These are phyloP conservation scores for Schizopygopsis pylzovi DNA, from an alignment of 2,797 vertebrate genomes.

Conservation along the genomic window DNA sequence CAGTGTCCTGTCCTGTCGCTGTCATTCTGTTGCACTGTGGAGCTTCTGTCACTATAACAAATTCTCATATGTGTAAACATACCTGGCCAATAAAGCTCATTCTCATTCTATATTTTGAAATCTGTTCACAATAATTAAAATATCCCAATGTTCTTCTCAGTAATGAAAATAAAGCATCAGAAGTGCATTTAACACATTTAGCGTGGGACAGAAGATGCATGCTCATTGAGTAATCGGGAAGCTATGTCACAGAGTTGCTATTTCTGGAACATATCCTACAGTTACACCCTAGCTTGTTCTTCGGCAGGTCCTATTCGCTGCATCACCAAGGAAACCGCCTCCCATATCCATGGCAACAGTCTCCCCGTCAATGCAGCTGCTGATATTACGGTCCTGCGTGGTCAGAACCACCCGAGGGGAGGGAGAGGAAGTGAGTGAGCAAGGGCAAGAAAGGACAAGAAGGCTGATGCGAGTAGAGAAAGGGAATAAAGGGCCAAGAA, in stretches of 20 bases:
- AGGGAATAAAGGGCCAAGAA: neutral
- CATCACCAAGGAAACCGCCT: conserved; percentile 86
- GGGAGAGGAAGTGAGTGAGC: conserved; percentile 44
- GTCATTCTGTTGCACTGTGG: no score
- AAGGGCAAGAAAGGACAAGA: conserved; percentile 49
- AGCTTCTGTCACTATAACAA: no score
- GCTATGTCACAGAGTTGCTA: conserved; percentile 53
- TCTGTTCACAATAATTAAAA: conserved; percentile 1
- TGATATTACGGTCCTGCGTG: conserved; percentile 70
- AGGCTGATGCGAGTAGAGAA: conserved; percentile 9
- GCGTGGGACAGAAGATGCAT: conserved; percentile 17
- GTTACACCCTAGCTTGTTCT: conserved; percentile 61
- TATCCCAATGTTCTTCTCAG: neutral
- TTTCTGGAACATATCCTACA: conserved; percentile 61
- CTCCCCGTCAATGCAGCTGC: conserved; percentile 66
- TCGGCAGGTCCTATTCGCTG: conserved; percentile 70
- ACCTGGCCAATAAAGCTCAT: no score
- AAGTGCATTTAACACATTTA: conserved; percentile 21
- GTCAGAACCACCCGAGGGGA: conserved; percentile 55
- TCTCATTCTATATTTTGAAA: neutral
- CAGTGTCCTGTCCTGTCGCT: no score
- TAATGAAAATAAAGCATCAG: conserved; percentile 8
- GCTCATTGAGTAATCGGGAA: conserved; percentile 35
- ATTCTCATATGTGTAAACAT: no score
- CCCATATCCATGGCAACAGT: conserved; percentile 79